Percentiles rank a stretch among this genome's conserved stretches.
These are phyloP conservation scores for Hephaestus fuliginosus DNA, from an alignment of 2,797 vertebrate species.

Conservation along the genomic window DNA sequence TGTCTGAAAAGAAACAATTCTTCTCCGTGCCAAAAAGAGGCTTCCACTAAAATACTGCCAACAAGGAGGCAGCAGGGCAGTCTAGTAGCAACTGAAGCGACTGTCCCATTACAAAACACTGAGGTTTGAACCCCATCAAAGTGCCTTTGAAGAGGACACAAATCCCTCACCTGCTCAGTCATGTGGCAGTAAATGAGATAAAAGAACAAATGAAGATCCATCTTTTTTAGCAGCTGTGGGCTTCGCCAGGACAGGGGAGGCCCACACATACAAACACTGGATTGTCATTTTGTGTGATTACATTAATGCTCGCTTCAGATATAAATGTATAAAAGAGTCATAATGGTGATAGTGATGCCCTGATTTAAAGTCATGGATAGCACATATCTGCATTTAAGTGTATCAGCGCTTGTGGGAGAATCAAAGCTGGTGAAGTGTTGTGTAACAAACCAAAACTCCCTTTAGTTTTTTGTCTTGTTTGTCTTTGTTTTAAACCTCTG, in stretches of 20 bases:
- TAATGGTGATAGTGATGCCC: constrained; percentile 19
- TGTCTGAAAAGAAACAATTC: constrained; percentile 50
- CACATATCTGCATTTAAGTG: constrained; percentile 32
- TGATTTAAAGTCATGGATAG: constrained; percentile 22
- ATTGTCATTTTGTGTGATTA: constrained; percentile 21
- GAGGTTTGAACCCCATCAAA: constrained; percentile 46
- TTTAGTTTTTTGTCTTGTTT: background rate
- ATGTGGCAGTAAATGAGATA: constrained; percentile 41
- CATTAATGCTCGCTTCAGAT: constrained; percentile 12
- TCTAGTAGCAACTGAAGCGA: constrained; percentile 17
- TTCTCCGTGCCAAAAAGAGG: constrained; percentile 26
- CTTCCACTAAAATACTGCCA: constrained; percentile 46
- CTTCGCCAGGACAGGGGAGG: constrained; percentile 9
- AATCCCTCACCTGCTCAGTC: constrained; percentile 43
- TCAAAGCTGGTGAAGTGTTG: constrained; percentile 14
- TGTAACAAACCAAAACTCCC: background rate
- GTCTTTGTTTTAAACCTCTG: background rate
- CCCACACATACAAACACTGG: background rate
- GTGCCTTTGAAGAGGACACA: constrained; percentile 31
- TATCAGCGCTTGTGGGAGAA: background rate
- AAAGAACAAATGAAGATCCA: constrained; percentile 31
- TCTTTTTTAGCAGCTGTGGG: constrained; percentile 19
- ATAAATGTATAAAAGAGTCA: constrained; percentile 6
- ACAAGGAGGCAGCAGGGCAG: constrained; percentile 31
- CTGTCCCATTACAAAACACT: constrained; percentile 32